These are phyloP conservation scores for Argyra leucocephala DNA, from an alignment of 2,888 invertebrate genomes.

Conservation along the genomic window DNA sequence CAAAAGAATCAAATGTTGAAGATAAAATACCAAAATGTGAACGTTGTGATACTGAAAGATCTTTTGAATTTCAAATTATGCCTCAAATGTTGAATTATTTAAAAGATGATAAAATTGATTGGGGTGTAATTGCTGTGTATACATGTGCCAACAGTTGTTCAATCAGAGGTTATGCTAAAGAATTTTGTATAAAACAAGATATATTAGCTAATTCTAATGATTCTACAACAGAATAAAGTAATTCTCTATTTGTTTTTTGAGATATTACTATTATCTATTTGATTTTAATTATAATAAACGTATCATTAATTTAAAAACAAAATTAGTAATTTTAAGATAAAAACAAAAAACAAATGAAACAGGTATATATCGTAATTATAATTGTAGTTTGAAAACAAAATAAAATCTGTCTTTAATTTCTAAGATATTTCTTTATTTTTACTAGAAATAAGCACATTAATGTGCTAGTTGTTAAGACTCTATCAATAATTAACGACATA, in stretches of 20 bases:
- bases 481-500: too few relatives aligned
- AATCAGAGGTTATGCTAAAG: conserved; percentile 58
- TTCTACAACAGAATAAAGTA: neutral
- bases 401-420: too few relatives aligned
- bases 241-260: neutral
- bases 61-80: conserved; percentile 90
- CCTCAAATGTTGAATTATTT: conserved; percentile 68
- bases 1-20: conserved; percentile 26
- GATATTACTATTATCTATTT: too few relatives aligned
- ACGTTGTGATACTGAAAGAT: conserved; percentile 62
- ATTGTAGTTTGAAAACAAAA: neutral
- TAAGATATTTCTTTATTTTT: too few relatives aligned
- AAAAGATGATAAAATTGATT: conserved; percentile 68
- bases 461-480: too few relatives aligned
- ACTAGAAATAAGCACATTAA: too few relatives aligned
- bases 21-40: conserved; percentile 58
- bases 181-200: conserved; percentile 81
- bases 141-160: conserved; percentile 75
- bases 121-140: conserved; percentile 80
- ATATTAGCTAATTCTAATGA: conserved; percentile 33
- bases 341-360: neutral
- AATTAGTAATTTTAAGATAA: neutral
- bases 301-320: neutral
- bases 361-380: neutral
- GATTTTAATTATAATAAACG: neutral